Evolutionary conservation across 1,140 invertebrate species (phyloP).

Genomic region (Macrobrachium rosenbergii): DNA sequence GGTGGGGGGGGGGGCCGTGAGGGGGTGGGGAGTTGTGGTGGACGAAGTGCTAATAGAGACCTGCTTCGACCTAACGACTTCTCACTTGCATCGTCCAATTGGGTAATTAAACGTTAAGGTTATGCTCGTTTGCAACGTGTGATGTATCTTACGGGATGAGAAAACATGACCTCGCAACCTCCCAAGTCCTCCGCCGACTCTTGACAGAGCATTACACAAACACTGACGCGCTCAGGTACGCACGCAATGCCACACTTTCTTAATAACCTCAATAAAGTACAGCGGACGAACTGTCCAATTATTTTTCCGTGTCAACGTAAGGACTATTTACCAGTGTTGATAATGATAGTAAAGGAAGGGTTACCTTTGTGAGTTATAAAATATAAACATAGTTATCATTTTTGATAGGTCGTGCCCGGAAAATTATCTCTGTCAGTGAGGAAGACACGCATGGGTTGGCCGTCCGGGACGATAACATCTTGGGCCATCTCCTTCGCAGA

Average conservation of each 20-base stretch:
- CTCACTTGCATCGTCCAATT: no score
- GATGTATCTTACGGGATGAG: not conserved
- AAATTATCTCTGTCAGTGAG: constrained; percentile 55
- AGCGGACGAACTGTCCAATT: constrained; percentile 49
- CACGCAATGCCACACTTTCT: not conserved
- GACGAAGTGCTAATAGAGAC: no score
- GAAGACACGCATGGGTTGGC: constrained; percentile 48
- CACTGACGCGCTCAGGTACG: constrained; percentile 8
- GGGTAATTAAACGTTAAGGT: no score
- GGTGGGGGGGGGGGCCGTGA: no score
- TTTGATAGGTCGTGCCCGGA: constrained; percentile 65
- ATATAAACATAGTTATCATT: constrained; percentile 66
- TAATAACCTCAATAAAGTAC: constrained; percentile 52
- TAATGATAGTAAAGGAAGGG: constrained; percentile 64
- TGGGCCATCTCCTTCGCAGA: constrained; percentile 44
- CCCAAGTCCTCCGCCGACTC: no score
- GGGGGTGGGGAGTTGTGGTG: no score
- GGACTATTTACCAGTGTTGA: constrained; percentile 62
- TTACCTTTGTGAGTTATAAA: constrained; percentile 63
- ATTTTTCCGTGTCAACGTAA: constrained; percentile 60
- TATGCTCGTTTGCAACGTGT: not conserved
- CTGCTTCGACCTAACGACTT: no score
- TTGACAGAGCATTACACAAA: no score
- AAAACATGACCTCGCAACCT: not conserved
- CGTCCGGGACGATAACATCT: constrained; percentile 35